Evolutionary conservation across 2,113 vertebrate genomes (phyloP), one percentile per base, ranked within the genome.

Genomic region (Oreochromis spilurus): DNA sequence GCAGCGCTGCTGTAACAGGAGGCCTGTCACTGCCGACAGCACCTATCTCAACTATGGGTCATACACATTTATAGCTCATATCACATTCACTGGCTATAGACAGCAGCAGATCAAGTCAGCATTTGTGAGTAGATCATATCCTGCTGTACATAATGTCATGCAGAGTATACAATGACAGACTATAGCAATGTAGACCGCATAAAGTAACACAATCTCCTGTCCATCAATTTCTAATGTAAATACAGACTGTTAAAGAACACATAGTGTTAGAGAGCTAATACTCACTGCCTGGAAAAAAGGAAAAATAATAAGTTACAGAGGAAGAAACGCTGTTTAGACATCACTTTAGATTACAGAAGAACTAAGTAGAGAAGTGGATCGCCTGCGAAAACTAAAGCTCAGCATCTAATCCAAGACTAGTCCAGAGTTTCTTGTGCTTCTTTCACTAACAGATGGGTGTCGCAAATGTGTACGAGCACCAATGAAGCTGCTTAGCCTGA

Each of bases 31-130:
- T 38, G 87, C 87, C 82, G 60, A 17, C 88, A 55, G 58, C 78
- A 34, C 89, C 85, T 24, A 79, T 85, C 90, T 92, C 77, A 55
- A 75, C 62, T 31, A 57, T 57, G 88, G 90, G 81, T 87, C 88
- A 84, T 24, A 84, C 84, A 21, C 92, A 90, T 93, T 91, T 94
- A 92, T 92, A 94, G 90, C 93, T 92, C 86, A 2, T 82, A 90
- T 94, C 93, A 75, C 75, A 52, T 92, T 93, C 83, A 14, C 12
- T 16, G 26, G 82, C 81, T 9, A 88, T 26, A 86, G 77, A 84
- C 84, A 54, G 72, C 85, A 43, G 84, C 88, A 81, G 78, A 88
- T 88, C 82, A 86, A 93, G 87, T 89, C 90, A 84, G 89, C 89
- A 84, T 79, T 77, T 87, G 7, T 1, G 60, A 50, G 89, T 6